Percentiles rank a stretch among this genome's conserved stretches.
These are phyloP conservation scores for Metopolophium dirhodum DNA, from an alignment of 1,140 invertebrate genomes.

Conservation along the genomic window DNA sequence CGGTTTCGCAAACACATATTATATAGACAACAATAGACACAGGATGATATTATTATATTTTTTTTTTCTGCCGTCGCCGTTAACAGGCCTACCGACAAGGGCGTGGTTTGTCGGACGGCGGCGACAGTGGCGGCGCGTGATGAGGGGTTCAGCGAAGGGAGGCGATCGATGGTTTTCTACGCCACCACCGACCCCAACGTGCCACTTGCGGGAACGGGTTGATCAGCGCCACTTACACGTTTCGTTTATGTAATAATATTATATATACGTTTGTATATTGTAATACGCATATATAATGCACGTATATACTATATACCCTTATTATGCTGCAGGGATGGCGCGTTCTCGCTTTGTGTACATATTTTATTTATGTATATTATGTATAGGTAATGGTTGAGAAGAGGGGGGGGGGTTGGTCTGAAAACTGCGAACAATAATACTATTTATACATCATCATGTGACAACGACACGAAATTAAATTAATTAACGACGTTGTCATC, in stretches of 20 bases:
- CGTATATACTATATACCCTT: background rate
- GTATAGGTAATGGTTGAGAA: background rate
- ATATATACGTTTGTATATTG: background rate
- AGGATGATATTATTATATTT: slow-evolving; percentile 11
- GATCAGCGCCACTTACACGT: background rate
- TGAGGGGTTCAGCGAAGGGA: slow-evolving; percentile 26
- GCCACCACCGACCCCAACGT: background rate
- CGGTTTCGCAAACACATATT: background rate
- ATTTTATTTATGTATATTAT: background rate
- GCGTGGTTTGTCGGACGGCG: slow-evolving; percentile 36
- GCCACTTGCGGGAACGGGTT: background rate
- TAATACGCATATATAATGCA: background rate
- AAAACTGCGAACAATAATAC: background rate
- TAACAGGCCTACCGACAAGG: slow-evolving; percentile 37
- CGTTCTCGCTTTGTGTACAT: background rate
- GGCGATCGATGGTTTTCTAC: slow-evolving; percentile 51
- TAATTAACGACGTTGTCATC: background rate
- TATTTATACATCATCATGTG: background rate
- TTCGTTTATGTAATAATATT: background rate
- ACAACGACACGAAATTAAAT: background rate
- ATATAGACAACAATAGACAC: background rate
- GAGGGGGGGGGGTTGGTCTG: background rate
- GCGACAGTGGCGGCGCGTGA: background rate
- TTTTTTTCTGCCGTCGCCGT: background rate
- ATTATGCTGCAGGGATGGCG: background rate